Evolutionary conservation across 2,797 vertebrate species (phyloP).

Genomic region (Chaetodon trifasciatus): DNA sequence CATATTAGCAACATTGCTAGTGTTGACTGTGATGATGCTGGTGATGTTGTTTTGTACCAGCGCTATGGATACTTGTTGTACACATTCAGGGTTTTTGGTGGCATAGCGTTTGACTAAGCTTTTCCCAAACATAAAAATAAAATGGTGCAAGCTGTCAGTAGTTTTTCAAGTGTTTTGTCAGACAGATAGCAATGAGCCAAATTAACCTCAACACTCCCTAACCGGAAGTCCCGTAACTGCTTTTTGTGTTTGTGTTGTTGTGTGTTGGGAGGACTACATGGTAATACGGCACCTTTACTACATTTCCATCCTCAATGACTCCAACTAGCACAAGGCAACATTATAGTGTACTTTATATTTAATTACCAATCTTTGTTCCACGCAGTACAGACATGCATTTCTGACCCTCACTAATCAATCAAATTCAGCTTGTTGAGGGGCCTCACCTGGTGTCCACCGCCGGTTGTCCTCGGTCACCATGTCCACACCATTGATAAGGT

Average conservation of each 20-base stretch:
- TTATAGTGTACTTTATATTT: background rate
- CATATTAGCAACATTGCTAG: too few relatives aligned
- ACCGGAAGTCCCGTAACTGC: background rate
- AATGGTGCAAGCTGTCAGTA: too few relatives aligned
- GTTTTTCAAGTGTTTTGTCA: too few relatives aligned
- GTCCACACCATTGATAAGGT: conserved; percentile 94
- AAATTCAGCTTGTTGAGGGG: background rate
- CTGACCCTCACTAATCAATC: background rate
- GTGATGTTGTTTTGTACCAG: too few relatives aligned
- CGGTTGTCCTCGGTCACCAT: conserved; percentile 98
- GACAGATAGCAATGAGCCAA: too few relatives aligned
- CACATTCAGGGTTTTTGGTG: too few relatives aligned
- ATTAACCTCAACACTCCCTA: too few relatives aligned
- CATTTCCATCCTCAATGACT: background rate
- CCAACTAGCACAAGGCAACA: background rate
- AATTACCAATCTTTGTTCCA: background rate
- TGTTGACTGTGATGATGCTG: too few relatives aligned
- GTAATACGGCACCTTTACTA: background rate
- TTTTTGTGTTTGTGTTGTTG: background rate
- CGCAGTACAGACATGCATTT: background rate
- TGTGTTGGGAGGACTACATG: background rate
- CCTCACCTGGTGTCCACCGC: conserved; percentile 94
- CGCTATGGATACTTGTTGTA: too few relatives aligned
- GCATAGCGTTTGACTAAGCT: too few relatives aligned
- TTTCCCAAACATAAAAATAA: too few relatives aligned